Evolutionary conservation across 2,113 vertebrate species (phyloP), one percentile per base, ranked within the genome.

Genomic region (Penelope pileata): DNA sequence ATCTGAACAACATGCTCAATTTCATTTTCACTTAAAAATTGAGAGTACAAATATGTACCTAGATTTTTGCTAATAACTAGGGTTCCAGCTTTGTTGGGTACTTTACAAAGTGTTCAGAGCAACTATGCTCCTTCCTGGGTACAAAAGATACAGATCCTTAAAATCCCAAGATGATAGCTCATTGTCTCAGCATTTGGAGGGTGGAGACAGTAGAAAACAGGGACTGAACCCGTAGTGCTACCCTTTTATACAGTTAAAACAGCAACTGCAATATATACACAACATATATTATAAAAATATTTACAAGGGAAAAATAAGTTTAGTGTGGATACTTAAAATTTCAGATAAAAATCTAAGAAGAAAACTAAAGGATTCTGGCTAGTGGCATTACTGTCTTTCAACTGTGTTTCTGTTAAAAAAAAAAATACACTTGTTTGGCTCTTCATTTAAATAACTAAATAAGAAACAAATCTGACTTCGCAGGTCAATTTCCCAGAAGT

Each of bases 371-470:
- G 18, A 78, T 48, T 77, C 62, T 78, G 64, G 19, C 14, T 51
- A 64, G 27, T 1, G 10, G 22, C 23, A 64, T 43, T 75, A n/a
- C 18, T 56, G 24, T 34, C 16, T 67, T 93, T 51, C 16, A 70
- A 10, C 81, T 23, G 16, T 5, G 17, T 56, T 60, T 70, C 50
- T 32, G 6, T 59, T 60, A 78, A 16, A 13, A 12, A 88, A 47
- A 15, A 79, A 4, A 75, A 74, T 48, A 56, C 0, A 1, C 6
- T 38, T 1, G 0, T 24, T 83, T 36, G 8, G 54, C 27, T 91
- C 79, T 85, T 76, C 63, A 80, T 2, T 17, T 10, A 93, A 83
- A 67, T 9, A 8, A 67, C 76, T 26, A 88, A 88, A 42, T 16
- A 1, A 86, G 30, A 86, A 94, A 58, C 10, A 51, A 59, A 54